A percentile compares a stretch with the other conserved stretches of the same genome.
These are phyloP conservation scores for Escarpia spicata DNA, from an alignment of 2,888 invertebrate species.

Conservation along the genomic window DNA sequence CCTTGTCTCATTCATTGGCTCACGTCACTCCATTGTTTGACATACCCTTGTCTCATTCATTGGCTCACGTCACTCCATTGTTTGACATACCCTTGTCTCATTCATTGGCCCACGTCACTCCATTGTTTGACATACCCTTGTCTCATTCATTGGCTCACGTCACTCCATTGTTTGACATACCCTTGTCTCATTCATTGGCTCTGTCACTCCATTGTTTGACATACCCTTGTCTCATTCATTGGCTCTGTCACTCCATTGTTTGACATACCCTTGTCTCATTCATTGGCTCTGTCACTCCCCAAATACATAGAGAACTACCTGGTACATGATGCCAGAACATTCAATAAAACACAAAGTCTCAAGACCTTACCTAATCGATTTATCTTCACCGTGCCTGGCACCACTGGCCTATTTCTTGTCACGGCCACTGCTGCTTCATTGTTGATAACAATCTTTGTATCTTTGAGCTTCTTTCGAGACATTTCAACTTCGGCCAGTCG, in stretches of 20 bases:
- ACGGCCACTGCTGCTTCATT: background rate
- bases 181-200: background rate
- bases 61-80: background rate
- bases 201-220: background rate
- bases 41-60: background rate
- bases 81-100: background rate
- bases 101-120: background rate
- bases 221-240: background rate
- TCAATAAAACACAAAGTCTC: background rate
- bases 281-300: background rate
- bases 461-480: constrained; percentile 1
- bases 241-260: background rate
- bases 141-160: background rate
- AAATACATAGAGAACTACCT: background rate
- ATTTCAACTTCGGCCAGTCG: background rate
- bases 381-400: background rate
- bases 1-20: background rate
- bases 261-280: background rate
- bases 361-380: constrained; percentile 13
- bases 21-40: background rate
- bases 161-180: background rate
- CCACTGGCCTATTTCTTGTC: background rate
- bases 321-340: background rate
- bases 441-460: background rate
- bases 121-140: background rate